Percentiles rank a stretch among this genome's conserved stretches.
Evolutionary conservation across 2,797 vertebrate species (phyloP).

Genomic region (Galaxias olidus): DNA sequence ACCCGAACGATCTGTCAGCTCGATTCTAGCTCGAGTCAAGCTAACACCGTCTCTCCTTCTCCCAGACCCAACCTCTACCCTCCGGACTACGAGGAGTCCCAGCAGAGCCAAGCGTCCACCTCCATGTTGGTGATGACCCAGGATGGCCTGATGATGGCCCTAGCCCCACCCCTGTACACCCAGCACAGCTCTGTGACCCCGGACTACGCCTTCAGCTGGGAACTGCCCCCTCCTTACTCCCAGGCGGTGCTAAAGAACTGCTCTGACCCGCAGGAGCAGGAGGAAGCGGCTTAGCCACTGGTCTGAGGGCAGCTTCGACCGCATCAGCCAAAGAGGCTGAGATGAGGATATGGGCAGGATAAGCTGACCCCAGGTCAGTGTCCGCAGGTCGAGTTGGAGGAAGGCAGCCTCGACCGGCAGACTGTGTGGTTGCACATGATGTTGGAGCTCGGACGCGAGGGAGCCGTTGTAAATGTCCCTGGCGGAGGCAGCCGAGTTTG

Average conservation of each 20-base stretch:
- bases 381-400: too few relatives aligned
- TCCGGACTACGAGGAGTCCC: slow-evolving; percentile 80
- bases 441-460: too few relatives aligned
- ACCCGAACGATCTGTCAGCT: too few relatives aligned
- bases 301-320: slow-evolving; percentile 1
- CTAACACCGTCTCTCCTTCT: slow-evolving; percentile 6
- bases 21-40: too few relatives aligned
- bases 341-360: background rate
- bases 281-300: background rate
- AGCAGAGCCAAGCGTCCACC: slow-evolving; percentile 40
- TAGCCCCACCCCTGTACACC: slow-evolving; percentile 78
- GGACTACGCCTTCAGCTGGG: slow-evolving; percentile 62
- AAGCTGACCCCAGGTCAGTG: too few relatives aligned
- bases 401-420: too few relatives aligned
- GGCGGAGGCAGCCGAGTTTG: too few relatives aligned
- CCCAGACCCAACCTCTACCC: slow-evolving; percentile 78
- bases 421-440: too few relatives aligned
- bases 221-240: slow-evolving; percentile 77
- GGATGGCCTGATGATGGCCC: slow-evolving; percentile 20
- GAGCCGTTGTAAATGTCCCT: too few relatives aligned
- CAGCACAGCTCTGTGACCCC: slow-evolving; percentile 49
- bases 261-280: background rate
- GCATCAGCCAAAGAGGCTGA: background rate
- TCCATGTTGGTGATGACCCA: slow-evolving; percentile 18
- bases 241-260: slow-evolving; percentile 22